Percentiles rank a stretch among this genome's conserved stretches.
phyloP scores from a whole-genome alignment of 2,113 vertebrate genomes.

The Anolis sagrei region DNA sequence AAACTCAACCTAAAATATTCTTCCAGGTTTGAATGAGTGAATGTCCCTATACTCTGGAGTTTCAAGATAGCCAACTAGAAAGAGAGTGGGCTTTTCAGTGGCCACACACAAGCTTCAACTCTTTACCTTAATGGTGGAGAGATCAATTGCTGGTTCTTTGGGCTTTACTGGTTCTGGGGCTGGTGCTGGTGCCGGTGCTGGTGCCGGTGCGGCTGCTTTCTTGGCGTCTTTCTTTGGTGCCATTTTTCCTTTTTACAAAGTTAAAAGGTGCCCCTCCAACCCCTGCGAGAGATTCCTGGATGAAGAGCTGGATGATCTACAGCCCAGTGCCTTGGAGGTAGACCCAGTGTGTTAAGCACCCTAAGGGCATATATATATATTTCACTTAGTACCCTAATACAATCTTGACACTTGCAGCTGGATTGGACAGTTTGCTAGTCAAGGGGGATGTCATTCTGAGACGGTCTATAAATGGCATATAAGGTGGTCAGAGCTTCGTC shows the following conservation, averaged over 20 bases:
- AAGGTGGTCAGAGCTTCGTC: constrained; percentile 74
- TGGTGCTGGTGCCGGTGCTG: constrained; percentile 69
- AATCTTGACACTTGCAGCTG: constrained; percentile 80
- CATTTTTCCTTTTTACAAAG: constrained; percentile 72
- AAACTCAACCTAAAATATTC: background rate
- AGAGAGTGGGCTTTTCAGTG: constrained; percentile 50
- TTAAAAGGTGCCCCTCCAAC: constrained; percentile 63
- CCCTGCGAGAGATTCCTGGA: constrained; percentile 68
- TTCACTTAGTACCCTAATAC: constrained; percentile 81
- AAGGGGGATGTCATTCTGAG: constrained; percentile 82
- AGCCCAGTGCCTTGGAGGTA: constrained; percentile 78
- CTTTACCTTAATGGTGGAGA: constrained; percentile 84
- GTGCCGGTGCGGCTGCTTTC: constrained; percentile 75
- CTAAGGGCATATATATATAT: constrained; percentile 87
- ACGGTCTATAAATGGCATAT: constrained; percentile 86
- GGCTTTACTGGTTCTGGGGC: constrained; percentile 71
- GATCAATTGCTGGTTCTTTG: constrained; percentile 80
- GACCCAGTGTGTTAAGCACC: constrained; percentile 72
- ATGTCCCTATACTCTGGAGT: background rate
- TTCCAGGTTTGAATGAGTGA: background rate
- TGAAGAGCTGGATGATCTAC: constrained; percentile 74
- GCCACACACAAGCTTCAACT: constrained; percentile 38
- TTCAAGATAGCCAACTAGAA: background rate
- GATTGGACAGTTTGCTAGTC: constrained; percentile 84
- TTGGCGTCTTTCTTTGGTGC: constrained; percentile 87